phyloP scores from a whole-genome alignment of 2,888 invertebrate genomes.

The Chrysolina oricalcia region DNA sequence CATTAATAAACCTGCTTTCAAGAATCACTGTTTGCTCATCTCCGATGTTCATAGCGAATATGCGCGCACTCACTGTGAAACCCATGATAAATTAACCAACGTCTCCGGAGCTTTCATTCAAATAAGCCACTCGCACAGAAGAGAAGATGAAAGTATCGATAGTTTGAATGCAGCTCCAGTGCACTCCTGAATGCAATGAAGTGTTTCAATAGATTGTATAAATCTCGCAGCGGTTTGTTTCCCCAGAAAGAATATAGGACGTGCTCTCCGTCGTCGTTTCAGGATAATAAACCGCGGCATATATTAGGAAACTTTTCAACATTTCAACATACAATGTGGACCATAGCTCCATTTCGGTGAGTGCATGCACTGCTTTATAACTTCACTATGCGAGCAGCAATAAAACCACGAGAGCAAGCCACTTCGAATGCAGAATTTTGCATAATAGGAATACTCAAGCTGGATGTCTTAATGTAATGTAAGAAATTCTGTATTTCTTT shows the following conservation, averaged over 20 bases:
- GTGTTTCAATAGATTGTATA: conserved; percentile 45
- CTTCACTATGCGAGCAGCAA: conserved; percentile 31
- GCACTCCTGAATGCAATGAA: conserved; percentile 39
- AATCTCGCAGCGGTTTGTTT: conserved; percentile 31
- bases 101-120: not conserved
- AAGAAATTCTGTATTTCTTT: not conserved
- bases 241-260: conserved; percentile 39
- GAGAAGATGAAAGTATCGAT: conserved; percentile 23
- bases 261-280: conserved; percentile 33
- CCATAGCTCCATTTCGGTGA: conserved; percentile 41
- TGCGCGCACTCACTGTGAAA: not conserved
- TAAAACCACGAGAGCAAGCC: conserved; percentile 28
- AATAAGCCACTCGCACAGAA: not conserved
- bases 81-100: conserved; percentile 3
- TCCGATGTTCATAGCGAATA: not conserved
- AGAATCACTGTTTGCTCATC: too few relatives aligned
- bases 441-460: not conserved
- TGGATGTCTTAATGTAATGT: not conserved
- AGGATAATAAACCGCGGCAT: conserved; percentile 49
- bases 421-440: conserved; percentile 6
- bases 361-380: conserved; percentile 39
- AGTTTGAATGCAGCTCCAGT: conserved; percentile 8
- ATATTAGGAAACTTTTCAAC: conserved; percentile 46
- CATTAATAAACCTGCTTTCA: not conserved
- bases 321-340: conserved; percentile 39